A percentile compares a stretch with the other conserved stretches of the same genome.
Conservation (phyloP, 2,113 vertebrate species). For the Paratilapia polleni region DNA sequence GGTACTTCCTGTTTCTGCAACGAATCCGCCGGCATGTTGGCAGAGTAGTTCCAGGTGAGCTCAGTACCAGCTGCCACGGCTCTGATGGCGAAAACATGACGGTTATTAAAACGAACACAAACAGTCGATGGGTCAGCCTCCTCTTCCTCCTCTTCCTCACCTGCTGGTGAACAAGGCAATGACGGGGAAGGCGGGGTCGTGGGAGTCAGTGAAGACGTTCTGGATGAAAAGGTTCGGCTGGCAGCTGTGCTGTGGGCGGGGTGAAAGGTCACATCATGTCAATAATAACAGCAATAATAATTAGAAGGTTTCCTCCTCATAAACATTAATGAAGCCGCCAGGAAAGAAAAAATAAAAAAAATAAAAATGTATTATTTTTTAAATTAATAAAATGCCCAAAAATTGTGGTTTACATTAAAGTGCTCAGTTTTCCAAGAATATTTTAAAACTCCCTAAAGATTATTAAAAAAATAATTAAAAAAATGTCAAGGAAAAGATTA, state of each 20-base stretch:
- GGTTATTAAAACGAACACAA: neutral
- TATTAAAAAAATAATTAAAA: too few relatives aligned
- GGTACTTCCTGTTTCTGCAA: constrained; percentile 83
- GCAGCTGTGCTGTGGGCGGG: constrained; percentile 88
- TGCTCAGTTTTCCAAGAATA: neutral
- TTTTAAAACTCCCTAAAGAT: neutral
- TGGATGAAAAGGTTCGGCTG: constrained; percentile 92
- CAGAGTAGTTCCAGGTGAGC: constrained; percentile 91
- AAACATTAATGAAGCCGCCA: neutral
- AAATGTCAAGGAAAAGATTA: neutral
- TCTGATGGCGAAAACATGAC: constrained; percentile 70
- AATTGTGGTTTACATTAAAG: neutral
- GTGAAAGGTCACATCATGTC: neutral
- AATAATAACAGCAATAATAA: neutral
- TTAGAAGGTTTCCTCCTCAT: neutral
- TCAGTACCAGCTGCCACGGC: constrained; percentile 89
- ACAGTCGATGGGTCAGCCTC: neutral
- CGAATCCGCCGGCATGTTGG: constrained; percentile 74
- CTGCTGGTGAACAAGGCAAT: constrained; percentile 94
- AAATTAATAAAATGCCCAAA: neutral
- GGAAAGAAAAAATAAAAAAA: neutral
- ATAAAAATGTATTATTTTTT: neutral
- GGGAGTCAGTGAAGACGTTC: constrained; percentile 93
- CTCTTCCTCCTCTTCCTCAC: constrained; percentile 69
- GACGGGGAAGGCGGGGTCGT: constrained; percentile 87